phyloP scores from a whole-genome alignment of 2,113 vertebrate genomes.

The Rhinogobius similis region DNA sequence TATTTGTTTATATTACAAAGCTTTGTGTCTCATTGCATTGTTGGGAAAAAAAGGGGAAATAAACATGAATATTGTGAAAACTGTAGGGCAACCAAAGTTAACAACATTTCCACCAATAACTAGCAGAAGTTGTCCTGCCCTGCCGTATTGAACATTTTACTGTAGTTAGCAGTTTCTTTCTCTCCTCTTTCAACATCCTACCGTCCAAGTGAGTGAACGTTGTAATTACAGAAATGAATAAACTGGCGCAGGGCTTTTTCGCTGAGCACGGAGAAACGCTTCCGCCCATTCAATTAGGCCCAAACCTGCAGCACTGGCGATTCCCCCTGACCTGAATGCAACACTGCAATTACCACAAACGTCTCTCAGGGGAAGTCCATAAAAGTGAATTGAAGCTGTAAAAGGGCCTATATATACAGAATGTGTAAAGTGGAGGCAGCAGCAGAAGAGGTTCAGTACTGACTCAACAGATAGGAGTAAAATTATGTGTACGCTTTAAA shows the following conservation, averaged over 20 bases:
- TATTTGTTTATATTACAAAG: no score
- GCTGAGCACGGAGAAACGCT: conserved; percentile 40
- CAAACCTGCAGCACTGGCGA: conserved; percentile 58
- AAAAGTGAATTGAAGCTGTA: conserved; percentile 55
- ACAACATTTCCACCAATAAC: no score
- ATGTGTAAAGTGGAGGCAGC: conserved; percentile 39
- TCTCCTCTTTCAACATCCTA: background rate
- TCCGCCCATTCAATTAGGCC: conserved; percentile 58
- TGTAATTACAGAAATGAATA: conserved; percentile 58
- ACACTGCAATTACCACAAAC: conserved; percentile 54
- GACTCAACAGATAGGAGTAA: conserved; percentile 30
- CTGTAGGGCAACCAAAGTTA: no score
- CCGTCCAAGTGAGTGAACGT: conserved; percentile 30
- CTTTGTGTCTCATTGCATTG: no score
- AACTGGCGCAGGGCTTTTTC: conserved; percentile 42
- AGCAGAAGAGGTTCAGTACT: conserved; percentile 39
- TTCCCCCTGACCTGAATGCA: conserved; percentile 60
- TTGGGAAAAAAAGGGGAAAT: no score
- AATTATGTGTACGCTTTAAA: background rate
- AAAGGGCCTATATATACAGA: conserved; percentile 18
- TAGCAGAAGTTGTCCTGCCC: background rate
- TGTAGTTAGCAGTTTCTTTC: background rate
- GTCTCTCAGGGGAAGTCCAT: conserved; percentile 48
- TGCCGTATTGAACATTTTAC: background rate
- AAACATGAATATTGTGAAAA: no score